phyloP scores from a whole-genome alignment of 1,140 invertebrate species.

The Drosophila parabipectinata region DNA sequence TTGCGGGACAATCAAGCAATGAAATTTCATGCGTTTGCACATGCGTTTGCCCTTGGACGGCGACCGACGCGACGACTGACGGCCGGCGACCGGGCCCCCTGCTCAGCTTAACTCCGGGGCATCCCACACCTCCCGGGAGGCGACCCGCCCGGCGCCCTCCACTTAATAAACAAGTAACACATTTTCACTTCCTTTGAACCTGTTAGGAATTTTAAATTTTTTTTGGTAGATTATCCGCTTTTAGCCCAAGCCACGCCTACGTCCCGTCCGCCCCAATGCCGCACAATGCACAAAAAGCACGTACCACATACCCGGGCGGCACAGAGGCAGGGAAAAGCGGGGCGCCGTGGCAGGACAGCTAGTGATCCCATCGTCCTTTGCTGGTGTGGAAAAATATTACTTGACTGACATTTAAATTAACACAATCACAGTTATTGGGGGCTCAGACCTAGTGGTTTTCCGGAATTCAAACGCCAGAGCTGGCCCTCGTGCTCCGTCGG shows the following conservation, averaged over 20 bases:
- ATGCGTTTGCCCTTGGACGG: constrained; percentile 59
- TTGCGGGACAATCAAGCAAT: constrained; percentile 80
- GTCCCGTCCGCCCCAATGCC: constrained; percentile 56
- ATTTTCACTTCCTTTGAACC: constrained; percentile 82
- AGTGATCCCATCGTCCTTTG: constrained; percentile 52
- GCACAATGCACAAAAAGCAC: constrained; percentile 77
- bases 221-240: constrained; percentile 75
- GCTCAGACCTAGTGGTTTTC: constrained; percentile 50
- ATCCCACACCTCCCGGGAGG: not conserved
- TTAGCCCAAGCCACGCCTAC: constrained; percentile 62
- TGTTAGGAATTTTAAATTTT: constrained; percentile 78
- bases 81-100: constrained; percentile 6
- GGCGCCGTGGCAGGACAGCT: constrained; percentile 17
- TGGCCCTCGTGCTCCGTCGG: constrained; percentile 37
- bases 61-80: not conserved
- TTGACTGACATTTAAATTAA: constrained; percentile 83
- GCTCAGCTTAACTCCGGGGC: constrained; percentile 9
- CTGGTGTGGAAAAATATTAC: constrained; percentile 76
- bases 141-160: constrained; percentile 4
- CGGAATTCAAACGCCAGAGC: constrained; percentile 12
- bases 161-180: constrained; percentile 77
- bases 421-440: constrained; percentile 81
- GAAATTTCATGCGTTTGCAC: constrained; percentile 82
- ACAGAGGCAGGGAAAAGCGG: not conserved
- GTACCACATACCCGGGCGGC: constrained; percentile 50